Evolutionary conservation across 2,888 invertebrate species (phyloP).

Genomic region (Ephialtes manifestator): DNA sequence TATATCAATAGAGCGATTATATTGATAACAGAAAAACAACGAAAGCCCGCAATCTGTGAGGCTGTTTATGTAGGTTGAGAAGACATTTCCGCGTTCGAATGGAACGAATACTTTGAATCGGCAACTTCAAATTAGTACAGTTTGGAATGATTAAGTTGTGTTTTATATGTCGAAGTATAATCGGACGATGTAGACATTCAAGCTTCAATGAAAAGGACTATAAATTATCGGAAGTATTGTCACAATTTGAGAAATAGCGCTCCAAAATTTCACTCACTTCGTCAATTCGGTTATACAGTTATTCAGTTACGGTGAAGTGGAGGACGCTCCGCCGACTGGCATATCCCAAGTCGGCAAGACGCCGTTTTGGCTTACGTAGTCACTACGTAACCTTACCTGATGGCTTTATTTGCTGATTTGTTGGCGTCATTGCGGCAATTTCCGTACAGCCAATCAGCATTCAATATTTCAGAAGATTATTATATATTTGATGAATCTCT

Average conservation of each 20-base stretch:
- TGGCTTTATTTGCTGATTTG: no score
- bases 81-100: neutral
- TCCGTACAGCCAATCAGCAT: no score
- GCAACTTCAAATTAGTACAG: neutral
- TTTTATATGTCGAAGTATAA: neutral
- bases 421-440: no score
- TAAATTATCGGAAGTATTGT: neutral
- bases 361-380: slow-evolving; percentile 4
- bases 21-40: neutral
- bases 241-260: neutral
- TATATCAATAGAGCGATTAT: neutral
- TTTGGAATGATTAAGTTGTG: neutral
- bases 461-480: no score
- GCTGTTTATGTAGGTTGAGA: neutral
- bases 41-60: neutral
- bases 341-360: neutral
- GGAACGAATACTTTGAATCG: slow-evolving; percentile 16
- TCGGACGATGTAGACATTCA: neutral
- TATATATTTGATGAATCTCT: no score
- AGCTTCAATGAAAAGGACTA: neutral
- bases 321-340: slow-evolving; percentile 24
- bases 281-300: slow-evolving; percentile 17
- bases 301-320: neutral
- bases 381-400: no score
- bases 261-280: slow-evolving; percentile 23